A percentile compares a stretch with the other conserved stretches of the same genome.
Conservation (phyloP, 2,797 vertebrate genomes). For the Onychomys leucogaster region DNA sequence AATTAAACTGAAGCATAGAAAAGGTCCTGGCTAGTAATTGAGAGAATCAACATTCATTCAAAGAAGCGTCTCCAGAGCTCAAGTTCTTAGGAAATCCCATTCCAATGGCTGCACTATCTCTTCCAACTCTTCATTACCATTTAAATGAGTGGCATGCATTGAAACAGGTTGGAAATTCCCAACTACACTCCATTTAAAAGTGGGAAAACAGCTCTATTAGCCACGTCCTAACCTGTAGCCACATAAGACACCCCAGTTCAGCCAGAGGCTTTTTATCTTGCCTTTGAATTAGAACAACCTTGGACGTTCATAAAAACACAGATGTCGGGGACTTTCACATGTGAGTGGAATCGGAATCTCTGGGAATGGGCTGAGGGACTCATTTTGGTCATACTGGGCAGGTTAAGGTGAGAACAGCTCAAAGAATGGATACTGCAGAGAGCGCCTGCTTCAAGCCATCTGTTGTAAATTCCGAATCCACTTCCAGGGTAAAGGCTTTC, state of each 20-base stretch:
- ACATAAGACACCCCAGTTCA: background rate
- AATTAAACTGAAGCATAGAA: background rate
- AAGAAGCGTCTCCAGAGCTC: background rate
- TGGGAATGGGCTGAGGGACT: background rate
- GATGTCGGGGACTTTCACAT: background rate
- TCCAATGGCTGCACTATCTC: background rate
- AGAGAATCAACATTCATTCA: conserved; percentile 27
- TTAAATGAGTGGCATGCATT: background rate
- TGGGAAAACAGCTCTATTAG: background rate
- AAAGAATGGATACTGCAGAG: background rate
- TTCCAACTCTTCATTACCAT: conserved; percentile 3
- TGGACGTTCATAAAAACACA: background rate
- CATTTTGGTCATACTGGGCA: background rate
- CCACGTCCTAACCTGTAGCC: background rate
- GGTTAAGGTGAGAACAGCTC: background rate
- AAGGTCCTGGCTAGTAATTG: background rate
- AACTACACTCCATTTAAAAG: background rate
- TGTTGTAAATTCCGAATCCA: background rate
- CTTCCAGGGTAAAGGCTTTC: background rate
- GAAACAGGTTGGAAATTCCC: background rate
- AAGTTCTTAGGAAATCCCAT: conserved; percentile 7
- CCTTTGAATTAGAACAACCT: conserved; percentile 27
- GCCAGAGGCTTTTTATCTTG: background rate
- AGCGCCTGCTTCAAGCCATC: background rate
- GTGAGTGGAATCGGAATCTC: background rate